Percentiles rank a stretch among this genome's conserved stretches.
These are phyloP conservation scores for Prenolepis imparis DNA, from an alignment of 2,888 invertebrate genomes.

Conservation along the genomic window DNA sequence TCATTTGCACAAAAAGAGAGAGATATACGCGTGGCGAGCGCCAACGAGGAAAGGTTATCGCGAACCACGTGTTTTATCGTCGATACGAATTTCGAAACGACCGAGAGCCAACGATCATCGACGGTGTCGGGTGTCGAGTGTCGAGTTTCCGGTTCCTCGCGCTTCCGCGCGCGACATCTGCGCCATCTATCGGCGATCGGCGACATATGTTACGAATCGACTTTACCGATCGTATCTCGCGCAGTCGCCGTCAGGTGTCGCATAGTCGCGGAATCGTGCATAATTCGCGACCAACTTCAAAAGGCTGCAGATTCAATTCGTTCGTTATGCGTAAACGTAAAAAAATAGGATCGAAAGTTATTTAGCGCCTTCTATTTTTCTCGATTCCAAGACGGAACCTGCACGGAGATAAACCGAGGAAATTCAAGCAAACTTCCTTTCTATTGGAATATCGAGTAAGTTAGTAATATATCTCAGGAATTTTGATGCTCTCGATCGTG, in stretches of 20 bases:
- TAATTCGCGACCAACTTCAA: neutral
- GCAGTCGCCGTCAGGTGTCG: neutral
- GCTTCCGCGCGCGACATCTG: neutral
- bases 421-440: neutral
- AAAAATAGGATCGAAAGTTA: neutral
- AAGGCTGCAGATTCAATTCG: neutral
- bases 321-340: neutral
- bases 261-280: neutral
- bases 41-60: constrained; percentile 27
- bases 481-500: neutral
- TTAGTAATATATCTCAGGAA: neutral
- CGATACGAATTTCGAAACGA: neutral
- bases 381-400: neutral
- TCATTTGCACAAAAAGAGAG: neutral
- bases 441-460: neutral
- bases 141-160: too few species aligned
- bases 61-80: constrained; percentile 4
- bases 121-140: too few species aligned
- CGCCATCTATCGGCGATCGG: neutral
- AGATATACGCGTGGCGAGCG: neutral
- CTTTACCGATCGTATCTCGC: neutral
- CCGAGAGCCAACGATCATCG: neutral
- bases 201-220: neutral
- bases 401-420: neutral
- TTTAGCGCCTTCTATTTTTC: neutral